Evolutionary conservation across 2,888 invertebrate species (phyloP).

Genomic region (Disparrhopalites patrizii): DNA sequence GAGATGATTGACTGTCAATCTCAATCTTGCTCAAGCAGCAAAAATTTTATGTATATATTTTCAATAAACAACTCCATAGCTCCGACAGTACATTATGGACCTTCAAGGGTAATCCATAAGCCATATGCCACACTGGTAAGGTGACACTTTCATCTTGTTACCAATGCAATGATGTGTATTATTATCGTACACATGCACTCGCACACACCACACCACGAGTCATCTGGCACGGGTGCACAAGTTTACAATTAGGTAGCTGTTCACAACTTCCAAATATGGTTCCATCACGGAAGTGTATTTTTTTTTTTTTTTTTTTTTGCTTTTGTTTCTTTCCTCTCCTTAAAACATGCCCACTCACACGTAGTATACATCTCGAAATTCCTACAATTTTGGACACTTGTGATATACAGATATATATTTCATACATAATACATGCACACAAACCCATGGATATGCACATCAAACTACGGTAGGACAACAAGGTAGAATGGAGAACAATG

Average conservation of each 20-base stretch:
- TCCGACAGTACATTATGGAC: background rate
- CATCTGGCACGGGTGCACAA: conserved; percentile 7
- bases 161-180: conserved; percentile 6
- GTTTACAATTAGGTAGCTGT: conserved; percentile 10
- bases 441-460: too few species aligned
- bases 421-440: too few species aligned
- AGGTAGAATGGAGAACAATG: too few species aligned
- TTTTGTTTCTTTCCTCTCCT: too few species aligned
- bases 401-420: too few species aligned
- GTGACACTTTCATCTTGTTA: conserved; percentile 6
- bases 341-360: too few species aligned
- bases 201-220: too few species aligned
- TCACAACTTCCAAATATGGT: conserved; percentile 1
- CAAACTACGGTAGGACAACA: too few species aligned
- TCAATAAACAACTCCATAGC: background rate
- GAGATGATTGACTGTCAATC: background rate
- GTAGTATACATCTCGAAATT: too few species aligned
- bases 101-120: conserved; percentile 3
- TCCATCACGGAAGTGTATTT: too few species aligned
- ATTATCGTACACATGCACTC: conserved; percentile 5
- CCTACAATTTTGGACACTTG: too few species aligned
- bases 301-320: too few species aligned
- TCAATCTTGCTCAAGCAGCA: background rate
- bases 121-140: conserved; percentile 4
- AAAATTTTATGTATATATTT: conserved; percentile 8